A percentile compares a stretch with the other conserved stretches of the same genome.
These are phyloP conservation scores for Pteropus alecto DNA, from an alignment of 2,113 vertebrate species.

Conservation along the genomic window DNA sequence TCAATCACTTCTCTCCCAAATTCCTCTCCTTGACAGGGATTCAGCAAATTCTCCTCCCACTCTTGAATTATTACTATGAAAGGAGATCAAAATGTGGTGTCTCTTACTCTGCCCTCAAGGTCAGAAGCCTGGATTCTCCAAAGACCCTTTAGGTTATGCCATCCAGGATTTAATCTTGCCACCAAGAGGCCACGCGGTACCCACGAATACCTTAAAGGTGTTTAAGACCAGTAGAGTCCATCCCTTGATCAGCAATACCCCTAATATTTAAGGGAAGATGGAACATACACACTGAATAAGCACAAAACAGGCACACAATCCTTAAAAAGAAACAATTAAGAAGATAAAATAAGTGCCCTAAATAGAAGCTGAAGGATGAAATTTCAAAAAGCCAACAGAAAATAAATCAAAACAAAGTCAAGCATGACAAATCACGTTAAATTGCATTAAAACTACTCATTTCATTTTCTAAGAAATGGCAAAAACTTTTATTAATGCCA, in stretches of 20 bases:
- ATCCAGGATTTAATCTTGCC: not conserved
- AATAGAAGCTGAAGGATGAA: not conserved
- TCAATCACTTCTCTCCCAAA: not conserved
- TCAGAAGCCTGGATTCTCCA: not conserved
- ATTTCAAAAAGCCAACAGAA: not conserved
- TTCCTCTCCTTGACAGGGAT: not conserved
- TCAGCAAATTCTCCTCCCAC: not conserved
- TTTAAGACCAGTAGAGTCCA: not conserved
- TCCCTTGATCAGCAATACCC: not conserved
- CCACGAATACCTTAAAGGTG: not conserved
- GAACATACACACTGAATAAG: not conserved
- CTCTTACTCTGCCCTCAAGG: not conserved
- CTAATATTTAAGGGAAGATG: not conserved
- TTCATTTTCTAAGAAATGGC: not conserved
- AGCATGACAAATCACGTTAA: not conserved
- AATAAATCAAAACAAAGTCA: not conserved
- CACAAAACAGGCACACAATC: not conserved
- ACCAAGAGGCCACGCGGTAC: not conserved
- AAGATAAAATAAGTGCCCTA: not conserved
- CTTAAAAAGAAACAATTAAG: not conserved
- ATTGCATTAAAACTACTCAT: not conserved
- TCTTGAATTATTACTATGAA: not conserved
- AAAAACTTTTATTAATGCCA: not conserved
- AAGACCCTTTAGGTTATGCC: not conserved
- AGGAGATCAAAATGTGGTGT: not conserved